These are phyloP conservation scores for Embiotoca jacksoni DNA, from an alignment of 2,113 vertebrate genomes.

Conservation along the genomic window DNA sequence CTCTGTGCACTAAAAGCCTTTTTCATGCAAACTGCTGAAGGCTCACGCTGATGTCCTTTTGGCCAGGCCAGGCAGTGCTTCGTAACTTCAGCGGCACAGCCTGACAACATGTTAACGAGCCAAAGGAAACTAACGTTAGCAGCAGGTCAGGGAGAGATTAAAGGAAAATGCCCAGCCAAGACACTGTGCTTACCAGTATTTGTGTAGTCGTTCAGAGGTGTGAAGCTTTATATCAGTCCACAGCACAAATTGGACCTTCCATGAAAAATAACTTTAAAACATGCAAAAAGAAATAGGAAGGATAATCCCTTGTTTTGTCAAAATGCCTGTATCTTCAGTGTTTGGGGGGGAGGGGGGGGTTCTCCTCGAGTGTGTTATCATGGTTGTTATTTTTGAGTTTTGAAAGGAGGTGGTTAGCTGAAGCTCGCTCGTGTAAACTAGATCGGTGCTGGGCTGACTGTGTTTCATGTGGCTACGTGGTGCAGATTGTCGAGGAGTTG, in stretches of 20 bases:
- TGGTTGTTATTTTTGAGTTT: constrained; percentile 52
- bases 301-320: constrained; percentile 52
- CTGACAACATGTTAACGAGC: constrained; percentile 69
- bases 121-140: constrained; percentile 66
- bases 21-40: constrained; percentile 66
- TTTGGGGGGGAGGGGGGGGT: background rate
- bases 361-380: constrained; percentile 42
- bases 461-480: constrained; percentile 51
- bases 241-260: constrained; percentile 80
- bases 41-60: constrained; percentile 61
- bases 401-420: constrained; percentile 24
- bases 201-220: constrained; percentile 70
- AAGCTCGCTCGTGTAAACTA: constrained; percentile 36
- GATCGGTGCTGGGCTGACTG: constrained; percentile 52
- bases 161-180: constrained; percentile 54
- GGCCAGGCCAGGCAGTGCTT: constrained; percentile 55
- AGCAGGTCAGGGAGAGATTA: constrained; percentile 59
- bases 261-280: constrained; percentile 53
- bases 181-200: constrained; percentile 82
- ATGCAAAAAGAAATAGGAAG: constrained; percentile 46
- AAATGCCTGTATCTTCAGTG: constrained; percentile 55
- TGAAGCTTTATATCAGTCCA: constrained; percentile 78
- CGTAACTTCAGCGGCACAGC: constrained; percentile 45
- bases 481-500: constrained; percentile 63
- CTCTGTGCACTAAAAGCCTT: constrained; percentile 75